Evolutionary conservation across 2,113 vertebrate species (phyloP).

Genomic region (Sceloporus undulatus): DNA sequence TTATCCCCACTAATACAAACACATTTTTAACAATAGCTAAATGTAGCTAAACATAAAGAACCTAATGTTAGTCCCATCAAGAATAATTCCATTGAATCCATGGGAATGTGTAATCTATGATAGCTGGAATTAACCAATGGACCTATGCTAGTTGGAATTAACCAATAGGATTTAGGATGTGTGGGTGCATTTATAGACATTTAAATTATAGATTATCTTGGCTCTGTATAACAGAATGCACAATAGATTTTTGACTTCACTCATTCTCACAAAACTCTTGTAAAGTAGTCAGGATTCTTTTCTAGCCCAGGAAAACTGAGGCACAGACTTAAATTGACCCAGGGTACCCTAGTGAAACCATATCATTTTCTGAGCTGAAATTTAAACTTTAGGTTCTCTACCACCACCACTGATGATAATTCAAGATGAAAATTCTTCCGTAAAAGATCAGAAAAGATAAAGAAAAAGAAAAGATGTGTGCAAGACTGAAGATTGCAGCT

Average conservation of each 20-base stretch:
- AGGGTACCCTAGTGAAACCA: neutral
- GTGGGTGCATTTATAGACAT: neutral
- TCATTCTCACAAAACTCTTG: neutral
- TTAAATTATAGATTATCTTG: neutral
- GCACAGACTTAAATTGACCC: neutral
- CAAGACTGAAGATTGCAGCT: neutral
- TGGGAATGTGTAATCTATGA: too few relatives aligned
- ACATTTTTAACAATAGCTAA: neutral
- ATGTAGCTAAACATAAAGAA: too few relatives aligned
- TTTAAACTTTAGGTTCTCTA: neutral
- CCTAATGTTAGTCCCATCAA: too few relatives aligned
- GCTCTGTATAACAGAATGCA: neutral
- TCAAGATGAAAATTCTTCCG: neutral
- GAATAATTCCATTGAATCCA: too few relatives aligned
- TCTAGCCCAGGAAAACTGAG: neutral
- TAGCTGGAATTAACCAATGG: too few relatives aligned
- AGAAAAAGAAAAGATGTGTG: neutral
- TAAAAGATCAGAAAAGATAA: neutral
- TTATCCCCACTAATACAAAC: too few relatives aligned
- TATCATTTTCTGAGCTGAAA: neutral
- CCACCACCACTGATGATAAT: neutral
- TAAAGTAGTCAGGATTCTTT: neutral
- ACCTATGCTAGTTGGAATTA: too few relatives aligned
- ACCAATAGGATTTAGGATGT: too few relatives aligned
- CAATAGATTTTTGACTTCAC: neutral